A percentile compares a stretch with the other conserved stretches of the same genome.
phyloP scores from a whole-genome alignment of 2,113 vertebrate species.

The Tyto alba region DNA sequence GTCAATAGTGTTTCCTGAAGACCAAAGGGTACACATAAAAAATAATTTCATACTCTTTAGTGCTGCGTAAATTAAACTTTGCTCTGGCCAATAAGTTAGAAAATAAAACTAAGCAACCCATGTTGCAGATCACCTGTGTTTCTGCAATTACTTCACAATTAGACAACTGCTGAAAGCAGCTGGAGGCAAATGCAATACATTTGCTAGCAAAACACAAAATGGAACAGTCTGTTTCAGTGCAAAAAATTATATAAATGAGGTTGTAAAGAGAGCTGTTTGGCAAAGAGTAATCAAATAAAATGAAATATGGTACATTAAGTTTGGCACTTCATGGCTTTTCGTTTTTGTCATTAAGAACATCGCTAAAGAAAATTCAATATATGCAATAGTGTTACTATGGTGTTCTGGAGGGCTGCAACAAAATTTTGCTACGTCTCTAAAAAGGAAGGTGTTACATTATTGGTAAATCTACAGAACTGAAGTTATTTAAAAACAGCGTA shows the following conservation, averaged over 20 bases:
- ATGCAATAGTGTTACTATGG: neutral
- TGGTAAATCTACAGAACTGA: neutral
- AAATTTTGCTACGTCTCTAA: neutral
- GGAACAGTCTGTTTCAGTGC: slow-evolving; percentile 20
- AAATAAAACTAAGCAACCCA: slow-evolving; percentile 28
- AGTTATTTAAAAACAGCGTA: neutral
- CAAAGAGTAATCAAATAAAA: slow-evolving; percentile 55
- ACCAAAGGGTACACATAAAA: neutral
- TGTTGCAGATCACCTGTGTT: slow-evolving; percentile 2
- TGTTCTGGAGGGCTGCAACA: neutral
- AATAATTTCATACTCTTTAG: neutral
- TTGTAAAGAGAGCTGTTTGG: slow-evolving; percentile 26
- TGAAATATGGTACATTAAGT: slow-evolving; percentile 36
- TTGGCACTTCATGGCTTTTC: neutral
- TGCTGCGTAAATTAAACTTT: slow-evolving; percentile 13
- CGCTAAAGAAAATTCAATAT: neutral
- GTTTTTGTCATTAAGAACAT: slow-evolving; percentile 44
- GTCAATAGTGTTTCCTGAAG: neutral
- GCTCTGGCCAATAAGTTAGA: slow-evolving; percentile 26
- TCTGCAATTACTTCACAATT: slow-evolving; percentile 35
- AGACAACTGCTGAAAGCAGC: slow-evolving; percentile 59
- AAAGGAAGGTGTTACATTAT: neutral
- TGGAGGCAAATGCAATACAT: slow-evolving; percentile 49
- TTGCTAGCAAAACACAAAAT: slow-evolving; percentile 43
- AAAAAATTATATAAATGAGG: slow-evolving; percentile 42